These are phyloP conservation scores for Teinopalpus imperialis DNA, from an alignment of 2,888 invertebrate genomes.

Conservation along the genomic window DNA sequence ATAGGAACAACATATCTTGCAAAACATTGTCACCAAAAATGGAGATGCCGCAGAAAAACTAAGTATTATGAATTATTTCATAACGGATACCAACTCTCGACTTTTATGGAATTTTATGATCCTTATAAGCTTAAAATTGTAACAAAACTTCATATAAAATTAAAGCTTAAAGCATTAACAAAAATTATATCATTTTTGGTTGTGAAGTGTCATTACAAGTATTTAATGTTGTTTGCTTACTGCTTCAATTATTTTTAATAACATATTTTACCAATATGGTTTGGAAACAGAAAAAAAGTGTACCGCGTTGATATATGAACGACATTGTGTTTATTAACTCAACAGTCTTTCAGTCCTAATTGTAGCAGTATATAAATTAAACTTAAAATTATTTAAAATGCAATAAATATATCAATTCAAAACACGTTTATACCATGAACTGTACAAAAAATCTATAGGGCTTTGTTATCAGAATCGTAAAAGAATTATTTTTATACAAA, in stretches of 20 bases:
- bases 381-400: conserved; percentile 5
- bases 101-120: conserved; percentile 21
- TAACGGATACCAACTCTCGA: conserved; percentile 12
- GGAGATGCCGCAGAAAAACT: conserved; percentile 15
- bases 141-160: conserved; percentile 24
- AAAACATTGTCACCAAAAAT: conserved; percentile 15
- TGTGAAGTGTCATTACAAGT: conserved; percentile 20
- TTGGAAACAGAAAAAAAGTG: conserved; percentile 14
- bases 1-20: conserved; percentile 17
- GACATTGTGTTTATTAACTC: conserved; percentile 12
- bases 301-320: conserved; percentile 8
- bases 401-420: conserved; percentile 6
- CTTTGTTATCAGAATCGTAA: too few relatives aligned
- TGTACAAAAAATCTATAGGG: conserved; percentile 2
- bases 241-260: conserved; percentile 26
- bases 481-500: too few relatives aligned
- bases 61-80: conserved; percentile 21
- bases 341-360: not conserved
- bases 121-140: conserved; percentile 22
- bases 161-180: conserved; percentile 19
- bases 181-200: conserved; percentile 25
- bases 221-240: conserved; percentile 19
- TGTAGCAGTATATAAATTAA: conserved; percentile 15
- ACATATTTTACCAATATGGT: conserved; percentile 24
- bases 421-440: not conserved